A percentile compares a stretch with the other conserved stretches of the same genome.
phyloP scores from a whole-genome alignment of 2,888 invertebrate species.

The Brachynemurus nebulosus region DNA sequence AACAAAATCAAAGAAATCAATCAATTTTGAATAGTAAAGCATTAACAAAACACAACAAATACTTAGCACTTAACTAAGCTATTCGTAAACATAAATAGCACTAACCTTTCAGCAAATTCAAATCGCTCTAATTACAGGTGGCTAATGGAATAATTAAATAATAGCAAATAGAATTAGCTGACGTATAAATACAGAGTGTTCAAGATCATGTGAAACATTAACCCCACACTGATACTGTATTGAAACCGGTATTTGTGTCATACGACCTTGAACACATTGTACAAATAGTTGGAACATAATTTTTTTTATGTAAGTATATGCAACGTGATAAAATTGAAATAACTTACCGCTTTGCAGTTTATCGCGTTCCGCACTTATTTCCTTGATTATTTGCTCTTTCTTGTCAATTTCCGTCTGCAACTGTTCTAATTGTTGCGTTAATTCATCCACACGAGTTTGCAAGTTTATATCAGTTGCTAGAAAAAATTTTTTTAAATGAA shows the following conservation, averaged over 20 bases:
- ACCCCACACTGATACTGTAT: no score
- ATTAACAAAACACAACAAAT: no score
- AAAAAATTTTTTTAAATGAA: no score
- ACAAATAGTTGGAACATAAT: no score
- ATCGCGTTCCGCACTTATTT: background rate
- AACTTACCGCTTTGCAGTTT: background rate
- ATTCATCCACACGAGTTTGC: background rate
- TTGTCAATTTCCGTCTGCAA: background rate
- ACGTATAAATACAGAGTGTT: no score
- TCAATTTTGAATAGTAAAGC: no score
- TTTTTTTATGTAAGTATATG: background rate
- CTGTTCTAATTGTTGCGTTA: background rate
- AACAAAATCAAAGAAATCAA: no score
- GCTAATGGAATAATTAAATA: background rate
- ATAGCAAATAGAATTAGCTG: background rate
- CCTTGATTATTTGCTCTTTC: background rate
- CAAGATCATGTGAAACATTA: no score
- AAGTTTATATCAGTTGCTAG: background rate
- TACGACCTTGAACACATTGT: no score
- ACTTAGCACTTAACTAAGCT: no score
- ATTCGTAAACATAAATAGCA: background rate
- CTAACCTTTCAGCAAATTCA: background rate
- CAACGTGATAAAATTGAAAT: background rate
- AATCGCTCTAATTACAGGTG: background rate
- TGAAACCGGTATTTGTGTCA: no score